phyloP scores from a whole-genome alignment of 2,113 vertebrate species.

The Perccottus glenii region DNA sequence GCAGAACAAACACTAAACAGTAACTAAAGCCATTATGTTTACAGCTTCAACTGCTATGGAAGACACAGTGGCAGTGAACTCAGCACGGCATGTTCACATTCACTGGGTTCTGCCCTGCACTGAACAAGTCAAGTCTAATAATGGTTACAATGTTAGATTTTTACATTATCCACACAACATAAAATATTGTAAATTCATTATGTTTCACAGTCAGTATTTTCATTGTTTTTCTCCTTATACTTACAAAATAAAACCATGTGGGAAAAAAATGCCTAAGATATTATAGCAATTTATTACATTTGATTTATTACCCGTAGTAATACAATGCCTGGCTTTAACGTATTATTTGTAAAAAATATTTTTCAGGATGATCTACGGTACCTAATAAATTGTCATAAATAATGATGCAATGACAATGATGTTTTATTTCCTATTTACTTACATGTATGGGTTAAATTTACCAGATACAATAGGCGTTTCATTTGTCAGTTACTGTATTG shows the following conservation, averaged over 20 bases:
- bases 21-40: slow-evolving; percentile 18
- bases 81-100: slow-evolving; percentile 26
- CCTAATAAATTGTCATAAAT: too few species aligned
- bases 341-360: neutral
- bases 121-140: slow-evolving; percentile 1
- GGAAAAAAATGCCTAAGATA: neutral
- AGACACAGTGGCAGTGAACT: slow-evolving; percentile 11
- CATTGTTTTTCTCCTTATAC: neutral
- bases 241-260: neutral
- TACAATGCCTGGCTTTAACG: neutral
- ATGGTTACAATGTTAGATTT: slow-evolving; percentile 9
- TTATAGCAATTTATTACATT: neutral
- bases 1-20: slow-evolving; percentile 10
- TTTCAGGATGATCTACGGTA: too few species aligned
- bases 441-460: too few species aligned
- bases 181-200: too few species aligned
- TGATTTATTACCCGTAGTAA: neutral
- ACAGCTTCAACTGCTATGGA: slow-evolving; percentile 9
- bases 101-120: slow-evolving; percentile 6
- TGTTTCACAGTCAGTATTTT: too few species aligned
- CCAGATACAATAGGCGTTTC: too few species aligned
- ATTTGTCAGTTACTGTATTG: too few species aligned
- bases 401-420: too few species aligned
- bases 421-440: too few species aligned
- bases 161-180: too few species aligned